These are phyloP conservation scores for Oasisia sp. DNA, from an alignment of 2,888 invertebrate species.

Conservation along the genomic window DNA sequence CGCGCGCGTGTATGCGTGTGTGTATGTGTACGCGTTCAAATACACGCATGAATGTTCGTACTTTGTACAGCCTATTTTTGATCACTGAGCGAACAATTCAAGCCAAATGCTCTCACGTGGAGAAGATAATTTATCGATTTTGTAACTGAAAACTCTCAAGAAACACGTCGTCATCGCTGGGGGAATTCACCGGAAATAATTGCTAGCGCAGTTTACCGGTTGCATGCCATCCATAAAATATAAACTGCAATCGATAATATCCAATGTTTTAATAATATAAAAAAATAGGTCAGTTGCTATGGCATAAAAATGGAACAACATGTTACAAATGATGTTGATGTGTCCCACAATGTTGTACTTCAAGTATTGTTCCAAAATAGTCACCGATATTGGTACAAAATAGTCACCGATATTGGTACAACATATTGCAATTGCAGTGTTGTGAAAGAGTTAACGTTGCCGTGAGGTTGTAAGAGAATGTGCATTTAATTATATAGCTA, in stretches of 20 bases:
- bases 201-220: background rate
- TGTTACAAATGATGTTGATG: background rate
- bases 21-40: background rate
- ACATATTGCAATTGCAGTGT: background rate
- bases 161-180: background rate
- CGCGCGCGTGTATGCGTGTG: background rate
- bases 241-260: background rate
- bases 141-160: background rate
- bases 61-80: background rate
- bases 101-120: background rate
- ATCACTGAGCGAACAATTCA: no score
- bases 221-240: background rate
- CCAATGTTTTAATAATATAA: background rate
- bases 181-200: background rate
- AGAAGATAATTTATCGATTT: background rate
- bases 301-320: background rate
- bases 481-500: background rate
- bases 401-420: background rate
- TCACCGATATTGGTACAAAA: background rate
- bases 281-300: background rate
- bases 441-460: background rate
- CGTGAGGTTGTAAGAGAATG: background rate
- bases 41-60: background rate
- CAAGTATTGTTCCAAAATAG: background rate
- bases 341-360: background rate